A percentile compares a stretch with the other conserved stretches of the same genome.
phyloP scores from a whole-genome alignment of 2,797 vertebrate genomes.

The Mallotus villosus region DNA sequence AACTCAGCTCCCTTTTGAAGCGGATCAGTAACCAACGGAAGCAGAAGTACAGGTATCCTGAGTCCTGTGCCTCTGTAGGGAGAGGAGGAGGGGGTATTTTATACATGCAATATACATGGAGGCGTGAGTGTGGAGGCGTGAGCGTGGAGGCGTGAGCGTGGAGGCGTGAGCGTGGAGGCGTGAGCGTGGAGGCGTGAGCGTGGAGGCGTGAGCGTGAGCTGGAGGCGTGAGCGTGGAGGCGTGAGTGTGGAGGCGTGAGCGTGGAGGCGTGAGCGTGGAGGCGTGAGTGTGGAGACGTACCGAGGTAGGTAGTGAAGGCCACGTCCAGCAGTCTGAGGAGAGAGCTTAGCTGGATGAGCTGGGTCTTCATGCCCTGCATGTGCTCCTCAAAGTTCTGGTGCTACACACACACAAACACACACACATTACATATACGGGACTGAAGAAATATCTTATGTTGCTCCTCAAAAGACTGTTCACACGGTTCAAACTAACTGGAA shows the following conservation, averaged over 20 bases:
- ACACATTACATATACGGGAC: background rate
- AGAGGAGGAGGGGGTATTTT: background rate
- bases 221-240: too few relatives aligned
- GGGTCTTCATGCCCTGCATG: slow-evolving; percentile 98
- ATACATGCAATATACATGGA: too few relatives aligned
- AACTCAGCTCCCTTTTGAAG: slow-evolving; percentile 95
- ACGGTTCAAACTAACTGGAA: too few relatives aligned
- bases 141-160: too few relatives aligned
- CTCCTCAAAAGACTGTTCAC: too few relatives aligned
- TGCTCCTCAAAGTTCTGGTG: slow-evolving; percentile 98
- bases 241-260: too few relatives aligned
- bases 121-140: too few relatives aligned
- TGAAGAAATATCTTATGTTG: slow-evolving; percentile 12
- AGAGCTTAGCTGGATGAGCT: slow-evolving; percentile 90
- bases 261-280: too few relatives aligned
- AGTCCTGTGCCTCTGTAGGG: slow-evolving; percentile 92
- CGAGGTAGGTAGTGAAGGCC: slow-evolving; percentile 95
- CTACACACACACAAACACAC: slow-evolving; percentile 58
- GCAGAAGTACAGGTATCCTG: slow-evolving; percentile 96
- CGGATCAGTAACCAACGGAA: slow-evolving; percentile 97
- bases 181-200: slow-evolving; percentile 23
- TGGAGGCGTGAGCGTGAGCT: background rate
- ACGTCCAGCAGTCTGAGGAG: slow-evolving; percentile 90
- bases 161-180: too few relatives aligned
- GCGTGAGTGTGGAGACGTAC: slow-evolving; percentile 60